These are phyloP conservation scores for Hepsetus odoe DNA, from an alignment of 2,113 vertebrate genomes.

Conservation along the genomic window DNA sequence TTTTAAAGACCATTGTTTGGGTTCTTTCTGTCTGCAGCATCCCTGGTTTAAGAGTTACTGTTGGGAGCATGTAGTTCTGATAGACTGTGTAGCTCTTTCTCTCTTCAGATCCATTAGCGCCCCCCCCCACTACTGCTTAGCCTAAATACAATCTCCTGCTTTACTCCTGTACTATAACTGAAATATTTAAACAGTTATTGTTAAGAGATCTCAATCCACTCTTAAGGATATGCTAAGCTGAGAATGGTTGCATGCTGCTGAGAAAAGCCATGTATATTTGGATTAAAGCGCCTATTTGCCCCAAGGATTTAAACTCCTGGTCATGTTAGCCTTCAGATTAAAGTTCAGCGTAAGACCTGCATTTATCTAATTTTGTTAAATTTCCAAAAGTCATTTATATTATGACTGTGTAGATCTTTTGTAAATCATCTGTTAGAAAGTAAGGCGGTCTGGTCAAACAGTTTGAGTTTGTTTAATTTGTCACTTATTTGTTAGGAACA, in stretches of 20 bases:
- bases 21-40: conserved; percentile 10
- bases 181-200: neutral
- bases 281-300: conserved; percentile 22
- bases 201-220: conserved; percentile 5
- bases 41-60: conserved; percentile 7
- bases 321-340: conserved; percentile 2
- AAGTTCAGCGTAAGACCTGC: neutral
- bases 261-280: conserved; percentile 35
- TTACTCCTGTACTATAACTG: conserved; percentile 22
- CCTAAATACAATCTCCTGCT: neutral
- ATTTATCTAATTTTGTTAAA: conserved; percentile 17
- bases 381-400: neutral
- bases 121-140: neutral
- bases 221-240: conserved; percentile 23
- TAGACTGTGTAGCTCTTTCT: neutral
- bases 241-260: conserved; percentile 46
- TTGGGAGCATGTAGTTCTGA: conserved; percentile 12
- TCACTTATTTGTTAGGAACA: neutral
- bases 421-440: neutral
- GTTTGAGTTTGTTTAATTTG: conserved; percentile 21
- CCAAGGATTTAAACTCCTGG: neutral
- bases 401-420: conserved; percentile 1
- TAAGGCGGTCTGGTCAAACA: conserved; percentile 6
- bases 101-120: neutral
- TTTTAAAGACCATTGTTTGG: conserved; percentile 1